Percentiles rank a stretch among this genome's conserved stretches.
Conservation (phyloP, 2,888 invertebrate genomes). For the Zhuqinia jingwanae region DNA sequence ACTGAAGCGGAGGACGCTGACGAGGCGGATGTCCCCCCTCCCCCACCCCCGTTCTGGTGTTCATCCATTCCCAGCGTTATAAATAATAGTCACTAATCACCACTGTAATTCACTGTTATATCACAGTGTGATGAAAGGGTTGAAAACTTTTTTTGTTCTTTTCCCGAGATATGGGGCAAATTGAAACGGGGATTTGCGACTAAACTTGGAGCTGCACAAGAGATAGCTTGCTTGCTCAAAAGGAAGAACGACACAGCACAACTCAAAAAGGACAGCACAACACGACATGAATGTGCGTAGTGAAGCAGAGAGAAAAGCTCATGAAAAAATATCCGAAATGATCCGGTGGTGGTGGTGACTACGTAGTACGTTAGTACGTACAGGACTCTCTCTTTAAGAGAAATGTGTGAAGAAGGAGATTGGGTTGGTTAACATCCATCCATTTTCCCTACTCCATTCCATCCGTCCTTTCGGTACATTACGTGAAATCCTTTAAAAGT, state of each 20-base stretch:
- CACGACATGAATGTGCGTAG: conserved; percentile 63
- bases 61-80: conserved; percentile 52
- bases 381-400: conserved; percentile 5
- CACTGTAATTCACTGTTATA: background rate
- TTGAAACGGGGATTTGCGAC: conserved; percentile 26
- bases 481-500: conserved; percentile 37
- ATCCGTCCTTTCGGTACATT: conserved; percentile 45
- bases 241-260: conserved; percentile 42
- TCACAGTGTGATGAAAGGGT: conserved; percentile 34
- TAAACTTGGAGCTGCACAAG: conserved; percentile 1
- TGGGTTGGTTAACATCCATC: conserved; percentile 41
- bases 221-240: conserved; percentile 16
- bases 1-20: conserved; percentile 42
- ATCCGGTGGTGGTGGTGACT: conserved; percentile 60
- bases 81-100: conserved; percentile 17
- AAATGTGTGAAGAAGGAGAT: conserved; percentile 43
- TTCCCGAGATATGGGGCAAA: conserved; percentile 29
- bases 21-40: conserved; percentile 46
- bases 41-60: conserved; percentile 55
- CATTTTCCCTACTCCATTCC: conserved; percentile 28
- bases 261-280: conserved; percentile 46
- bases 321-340: conserved; percentile 64
- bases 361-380: background rate
- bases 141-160: conserved; percentile 15
- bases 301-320: conserved; percentile 58